Evolutionary conservation across 2,888 invertebrate species (phyloP).

Genomic region (Brachypalpus laphriformis): DNA sequence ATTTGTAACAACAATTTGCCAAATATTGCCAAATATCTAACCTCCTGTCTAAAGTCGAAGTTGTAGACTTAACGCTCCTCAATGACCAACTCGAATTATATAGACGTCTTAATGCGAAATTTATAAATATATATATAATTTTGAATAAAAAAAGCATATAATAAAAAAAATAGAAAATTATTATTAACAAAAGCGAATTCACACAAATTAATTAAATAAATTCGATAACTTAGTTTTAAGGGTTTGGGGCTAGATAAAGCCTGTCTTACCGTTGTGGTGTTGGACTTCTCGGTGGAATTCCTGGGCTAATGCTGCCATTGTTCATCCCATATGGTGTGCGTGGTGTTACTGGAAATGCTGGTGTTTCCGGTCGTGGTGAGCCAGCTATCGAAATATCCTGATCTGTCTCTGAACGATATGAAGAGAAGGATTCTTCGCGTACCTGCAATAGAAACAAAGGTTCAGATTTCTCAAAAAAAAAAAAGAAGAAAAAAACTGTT

Average conservation of each 20-base stretch:
- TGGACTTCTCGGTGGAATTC: conserved; percentile 92
- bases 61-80: conserved; percentile 76
- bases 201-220: conserved; percentile 79
- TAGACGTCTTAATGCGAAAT: conserved; percentile 72
- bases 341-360: conserved; percentile 96
- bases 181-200: conserved; percentile 64
- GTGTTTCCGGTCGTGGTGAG: conserved; percentile 91
- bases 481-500: neutral
- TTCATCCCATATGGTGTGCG: conserved; percentile 89
- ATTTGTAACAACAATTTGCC: conserved; percentile 11
- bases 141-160: conserved; percentile 48
- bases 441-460: conserved; percentile 79
- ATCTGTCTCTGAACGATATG: conserved; percentile 86
- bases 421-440: conserved; percentile 87
- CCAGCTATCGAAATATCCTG: conserved; percentile 85
- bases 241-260: neutral
- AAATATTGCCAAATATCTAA: conserved; percentile 73
- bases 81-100: conserved; percentile 77
- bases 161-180: conserved; percentile 54
- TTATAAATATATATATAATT: conserved; percentile 29
- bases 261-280: conserved; percentile 84
- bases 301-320: conserved; percentile 89
- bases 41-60: conserved; percentile 77
- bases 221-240: neutral
- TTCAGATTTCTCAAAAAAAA: neutral